These are phyloP conservation scores for Prostheceraeus crozeri DNA, from an alignment of 2,888 invertebrate species.

Conservation along the genomic window DNA sequence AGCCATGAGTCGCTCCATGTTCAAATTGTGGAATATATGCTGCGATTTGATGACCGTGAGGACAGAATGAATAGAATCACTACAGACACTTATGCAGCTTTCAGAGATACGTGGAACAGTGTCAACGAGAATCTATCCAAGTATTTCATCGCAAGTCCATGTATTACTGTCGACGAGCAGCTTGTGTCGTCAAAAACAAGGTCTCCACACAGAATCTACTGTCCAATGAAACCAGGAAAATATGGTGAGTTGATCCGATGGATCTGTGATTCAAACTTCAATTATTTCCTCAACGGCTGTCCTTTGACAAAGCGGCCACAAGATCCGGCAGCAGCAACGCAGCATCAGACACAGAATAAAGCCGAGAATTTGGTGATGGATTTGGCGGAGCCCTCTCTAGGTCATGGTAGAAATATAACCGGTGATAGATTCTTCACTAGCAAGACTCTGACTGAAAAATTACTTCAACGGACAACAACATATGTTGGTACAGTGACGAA, in stretches of 20 bases:
- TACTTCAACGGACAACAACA: constrained; percentile 26
- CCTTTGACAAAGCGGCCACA: constrained; percentile 22
- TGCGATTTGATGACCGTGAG: no score
- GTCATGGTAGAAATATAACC: constrained; percentile 24
- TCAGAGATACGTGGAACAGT: no score
- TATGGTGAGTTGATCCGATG: constrained; percentile 24
- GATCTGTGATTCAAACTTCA: constrained; percentile 15
- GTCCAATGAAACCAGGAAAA: constrained; percentile 24
- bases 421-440: constrained; percentile 21
- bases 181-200: no score
- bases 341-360: constrained; percentile 7
- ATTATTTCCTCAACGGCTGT: constrained; percentile 18
- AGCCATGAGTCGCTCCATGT: no score
- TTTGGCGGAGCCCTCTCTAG: constrained; percentile 15
- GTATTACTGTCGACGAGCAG: no score
- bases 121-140: no score
- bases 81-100: no score
- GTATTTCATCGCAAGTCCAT: no score
- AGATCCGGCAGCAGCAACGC: constrained; percentile 24
- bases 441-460: not conserved
- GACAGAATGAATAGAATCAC: no score
- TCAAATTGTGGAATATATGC: no score
- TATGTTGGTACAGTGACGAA: constrained; percentile 23
- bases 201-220: no score
- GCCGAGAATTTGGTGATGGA: constrained; percentile 20